These are phyloP conservation scores for Dendroctonus ponderosae DNA, from an alignment of 1,140 invertebrate species.

Conservation along the genomic window DNA sequence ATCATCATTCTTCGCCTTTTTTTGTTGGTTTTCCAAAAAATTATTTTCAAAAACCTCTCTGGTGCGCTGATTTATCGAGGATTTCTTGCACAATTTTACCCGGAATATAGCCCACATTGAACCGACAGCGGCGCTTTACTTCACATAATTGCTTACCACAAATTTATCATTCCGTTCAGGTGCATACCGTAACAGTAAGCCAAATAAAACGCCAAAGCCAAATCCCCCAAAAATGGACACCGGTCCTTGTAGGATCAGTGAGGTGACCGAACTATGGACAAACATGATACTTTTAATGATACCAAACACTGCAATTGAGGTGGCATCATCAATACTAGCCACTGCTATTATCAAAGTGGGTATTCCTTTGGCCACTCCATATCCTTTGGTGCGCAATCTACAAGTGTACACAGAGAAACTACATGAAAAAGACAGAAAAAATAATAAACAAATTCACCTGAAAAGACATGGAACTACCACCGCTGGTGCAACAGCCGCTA, in stretches of 20 bases:
- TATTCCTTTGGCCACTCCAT: slow-evolving; percentile 91
- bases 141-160: slow-evolving; percentile 55
- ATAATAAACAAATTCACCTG: slow-evolving; percentile 16
- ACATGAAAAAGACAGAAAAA: background rate
- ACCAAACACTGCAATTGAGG: slow-evolving; percentile 88
- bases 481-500: slow-evolving; percentile 92
- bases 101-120: background rate
- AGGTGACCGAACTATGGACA: slow-evolving; percentile 66
- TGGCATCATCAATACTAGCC: slow-evolving; percentile 78
- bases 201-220: slow-evolving; percentile 73
- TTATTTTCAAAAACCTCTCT: no score
- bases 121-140: background rate
- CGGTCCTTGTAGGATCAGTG: slow-evolving; percentile 70
- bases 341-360: slow-evolving; percentile 91
- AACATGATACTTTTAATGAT: slow-evolving; percentile 83
- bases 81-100: background rate
- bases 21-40: no score
- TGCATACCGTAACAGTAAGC: slow-evolving; percentile 68
- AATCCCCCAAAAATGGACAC: slow-evolving; percentile 73
- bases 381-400: slow-evolving; percentile 73
- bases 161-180: slow-evolving; percentile 77
- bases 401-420: background rate
- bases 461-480: slow-evolving; percentile 94
- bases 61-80: no score
- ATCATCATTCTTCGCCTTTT: no score